Conservation (phyloP, 2,797 vertebrate species). For the Astyanax mexicanus region DNA sequence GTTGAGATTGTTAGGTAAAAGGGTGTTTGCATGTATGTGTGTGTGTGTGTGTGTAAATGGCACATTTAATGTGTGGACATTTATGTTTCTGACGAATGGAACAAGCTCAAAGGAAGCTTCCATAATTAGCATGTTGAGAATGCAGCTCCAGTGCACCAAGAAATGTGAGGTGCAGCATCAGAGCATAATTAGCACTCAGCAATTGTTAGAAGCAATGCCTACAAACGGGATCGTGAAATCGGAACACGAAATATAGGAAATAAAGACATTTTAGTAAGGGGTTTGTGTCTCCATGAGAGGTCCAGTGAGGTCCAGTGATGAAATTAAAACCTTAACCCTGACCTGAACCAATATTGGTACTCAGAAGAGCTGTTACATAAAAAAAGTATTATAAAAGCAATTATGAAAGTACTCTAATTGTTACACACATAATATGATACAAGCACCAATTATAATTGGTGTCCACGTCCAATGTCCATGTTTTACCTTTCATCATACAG, state of each 20-base stretch:
- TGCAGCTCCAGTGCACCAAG: conserved; percentile 1
- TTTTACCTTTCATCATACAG: not conserved
- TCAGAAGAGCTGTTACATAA: no score
- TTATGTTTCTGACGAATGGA: conserved; percentile 25
- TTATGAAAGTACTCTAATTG: not conserved
- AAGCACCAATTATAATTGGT: no score
- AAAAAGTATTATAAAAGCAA: not conserved
- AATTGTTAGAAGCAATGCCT: conserved; percentile 19
- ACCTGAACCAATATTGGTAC: no score
- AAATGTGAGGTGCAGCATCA: not conserved
- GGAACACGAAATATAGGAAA: conserved; percentile 21
- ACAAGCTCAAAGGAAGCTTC: not conserved
- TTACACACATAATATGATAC: not conserved
- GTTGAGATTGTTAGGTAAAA: conserved; percentile 30
- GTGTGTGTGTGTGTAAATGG: not conserved
- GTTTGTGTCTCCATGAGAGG: no score
- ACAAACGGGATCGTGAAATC: conserved; percentile 1
- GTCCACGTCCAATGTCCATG: not conserved
- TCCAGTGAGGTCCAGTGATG: not conserved
- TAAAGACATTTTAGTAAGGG: conserved; percentile 26
- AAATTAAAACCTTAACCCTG: no score
- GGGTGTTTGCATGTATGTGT: no score
- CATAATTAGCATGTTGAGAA: conserved; percentile 19
- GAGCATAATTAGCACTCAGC: conserved; percentile 16
- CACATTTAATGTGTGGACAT: not conserved